Evolutionary conservation across 1,140 invertebrate genomes (phyloP).

Genomic region (Tetragnatha versicolor): DNA sequence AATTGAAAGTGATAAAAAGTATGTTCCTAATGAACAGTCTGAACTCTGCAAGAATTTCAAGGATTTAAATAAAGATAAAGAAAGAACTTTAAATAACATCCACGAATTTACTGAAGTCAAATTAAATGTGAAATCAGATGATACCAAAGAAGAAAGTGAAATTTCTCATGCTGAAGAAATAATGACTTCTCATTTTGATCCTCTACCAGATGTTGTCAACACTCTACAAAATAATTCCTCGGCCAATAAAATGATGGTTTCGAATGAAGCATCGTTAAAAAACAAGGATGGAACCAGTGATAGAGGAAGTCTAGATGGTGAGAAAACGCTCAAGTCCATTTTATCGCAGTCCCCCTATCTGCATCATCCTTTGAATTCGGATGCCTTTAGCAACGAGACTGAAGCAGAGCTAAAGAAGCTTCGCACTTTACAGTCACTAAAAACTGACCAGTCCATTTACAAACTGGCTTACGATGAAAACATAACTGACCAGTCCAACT

Average conservation of each 20-base stretch:
- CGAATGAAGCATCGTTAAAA: neutral
- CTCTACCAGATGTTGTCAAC: conserved; percentile 27
- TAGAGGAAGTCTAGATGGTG: neutral
- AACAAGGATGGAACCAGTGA: neutral
- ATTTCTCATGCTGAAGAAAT: too few species aligned
- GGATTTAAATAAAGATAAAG: too few species aligned
- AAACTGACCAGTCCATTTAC: conserved; percentile 46
- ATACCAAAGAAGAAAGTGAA: neutral
- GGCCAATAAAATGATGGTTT: neutral
- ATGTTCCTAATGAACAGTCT: neutral
- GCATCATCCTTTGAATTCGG: neutral
- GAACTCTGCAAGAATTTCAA: neutral
- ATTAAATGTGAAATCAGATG: neutral
- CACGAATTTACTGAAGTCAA: too few species aligned
- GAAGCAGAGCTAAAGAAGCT: conserved; percentile 22
- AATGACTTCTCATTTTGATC: too few species aligned
- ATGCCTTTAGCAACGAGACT: conserved; percentile 16
- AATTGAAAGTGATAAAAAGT: neutral
- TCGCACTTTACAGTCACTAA: neutral
- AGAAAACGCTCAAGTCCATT: neutral
- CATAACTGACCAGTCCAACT: conserved; percentile 22
- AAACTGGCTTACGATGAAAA: conserved; percentile 52
- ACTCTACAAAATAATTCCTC: neutral
- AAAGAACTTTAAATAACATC: too few species aligned
- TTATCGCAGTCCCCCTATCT: conserved; percentile 2